Base-by-base conservation (phyloP, 2,113 vertebrate species). In the Aplodontia rufa region DNA sequence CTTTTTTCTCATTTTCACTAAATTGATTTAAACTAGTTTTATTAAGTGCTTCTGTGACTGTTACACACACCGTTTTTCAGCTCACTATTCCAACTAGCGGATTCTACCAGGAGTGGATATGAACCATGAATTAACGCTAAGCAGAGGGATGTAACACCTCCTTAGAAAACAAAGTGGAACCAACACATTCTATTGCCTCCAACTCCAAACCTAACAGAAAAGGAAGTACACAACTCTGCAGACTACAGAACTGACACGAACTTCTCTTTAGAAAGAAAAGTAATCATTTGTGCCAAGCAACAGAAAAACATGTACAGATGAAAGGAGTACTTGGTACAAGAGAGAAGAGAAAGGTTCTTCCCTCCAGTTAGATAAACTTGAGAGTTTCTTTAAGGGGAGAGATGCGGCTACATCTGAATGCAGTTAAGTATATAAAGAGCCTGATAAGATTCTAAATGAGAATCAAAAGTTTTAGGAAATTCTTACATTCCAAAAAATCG, bases 11-110 rank as follows among this genome's bases (percentile, higher is more conserved):
- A n/a, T n/a, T 42, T 32, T 37, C 64, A 55, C 3, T 68, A 17
- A 86, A 51, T n/a, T n/a, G 69, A 87, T 19, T 42, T 42, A 76
- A 87, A n/a, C 74, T 51, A 69, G 62, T 69, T 76, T 49, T 79
- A 35, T 8, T 53, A 20, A 40, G 10, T 66, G 66, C 42, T 81
- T 89, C 69, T 90, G 81, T 26, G 87, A 79, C 53, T 24, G 35
- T 47, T 26, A 32, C 3, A 19, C 2, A 53, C 62, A 28, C 11
- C 30, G 26, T 47, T 75, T 92, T 91, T 74, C 69, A 89, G 89
- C 22, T 75, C 42, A 55, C 45, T 53, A 12, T 28, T 89, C 58
- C 20, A 58, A 40, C 47, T 19, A 88, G 45, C 26, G 22, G 58
- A 6, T 66, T 53, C 69, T 32, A 42, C 47, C 79, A n/a, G 14